Evolutionary conservation across 2,888 invertebrate genomes (phyloP).

Genomic region (Tricholauxania praeusta): DNA sequence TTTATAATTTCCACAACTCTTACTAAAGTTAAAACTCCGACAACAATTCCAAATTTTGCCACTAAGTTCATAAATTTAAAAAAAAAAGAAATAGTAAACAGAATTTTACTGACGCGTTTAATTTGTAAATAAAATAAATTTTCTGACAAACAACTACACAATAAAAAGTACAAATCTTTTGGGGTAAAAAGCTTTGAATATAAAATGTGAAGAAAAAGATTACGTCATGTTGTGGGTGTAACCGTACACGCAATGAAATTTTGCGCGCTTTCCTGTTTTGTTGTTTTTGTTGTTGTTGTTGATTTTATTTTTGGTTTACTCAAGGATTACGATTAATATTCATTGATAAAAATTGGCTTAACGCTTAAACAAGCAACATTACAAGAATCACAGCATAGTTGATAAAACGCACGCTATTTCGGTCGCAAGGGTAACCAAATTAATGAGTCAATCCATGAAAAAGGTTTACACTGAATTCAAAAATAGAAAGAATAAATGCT

Average conservation of each 20-base stretch:
- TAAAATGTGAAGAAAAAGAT: constrained; percentile 10
- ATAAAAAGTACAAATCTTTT: neutral
- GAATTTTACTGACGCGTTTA: neutral
- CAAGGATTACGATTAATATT: constrained; percentile 46
- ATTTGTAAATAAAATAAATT: constrained; percentile 18
- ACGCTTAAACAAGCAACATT: constrained; percentile 15
- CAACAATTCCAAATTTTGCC: too few species aligned
- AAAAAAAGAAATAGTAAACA: too few species aligned
- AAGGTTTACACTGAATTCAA: neutral
- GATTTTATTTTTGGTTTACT: constrained; percentile 13
- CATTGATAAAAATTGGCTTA: constrained; percentile 43
- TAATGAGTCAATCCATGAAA: neutral
- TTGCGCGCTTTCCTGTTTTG: constrained; percentile 3
- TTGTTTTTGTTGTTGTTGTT: neutral
- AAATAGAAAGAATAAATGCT: neutral
- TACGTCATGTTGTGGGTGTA: constrained; percentile 24
- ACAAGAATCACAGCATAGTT: too few species aligned
- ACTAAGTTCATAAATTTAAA: too few species aligned
- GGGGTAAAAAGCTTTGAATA: neutral
- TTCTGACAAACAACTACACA: constrained; percentile 2
- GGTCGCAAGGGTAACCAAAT: neutral
- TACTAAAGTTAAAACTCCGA: too few species aligned
- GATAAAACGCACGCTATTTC: neutral
- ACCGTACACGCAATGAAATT: constrained; percentile 34
- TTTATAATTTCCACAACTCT: too few species aligned